Conservation (phyloP, 2,113 vertebrate species). For the Marmota monax region DNA sequence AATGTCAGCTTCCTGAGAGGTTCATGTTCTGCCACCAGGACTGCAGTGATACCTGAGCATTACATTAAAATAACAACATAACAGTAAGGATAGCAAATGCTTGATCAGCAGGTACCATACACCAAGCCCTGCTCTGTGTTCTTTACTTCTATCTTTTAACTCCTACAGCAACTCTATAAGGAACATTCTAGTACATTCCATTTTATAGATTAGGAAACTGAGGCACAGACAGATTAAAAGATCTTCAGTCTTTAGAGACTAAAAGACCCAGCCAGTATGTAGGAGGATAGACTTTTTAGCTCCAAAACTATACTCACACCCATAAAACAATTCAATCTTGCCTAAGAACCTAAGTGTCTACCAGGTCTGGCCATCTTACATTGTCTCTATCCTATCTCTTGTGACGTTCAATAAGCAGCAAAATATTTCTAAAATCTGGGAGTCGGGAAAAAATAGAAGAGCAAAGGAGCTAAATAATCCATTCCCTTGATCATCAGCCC, state of each 20-base stretch:
- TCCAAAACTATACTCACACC: neutral
- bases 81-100: neutral
- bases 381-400: neutral
- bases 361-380: neutral
- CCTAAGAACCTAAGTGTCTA: neutral
- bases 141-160: neutral
- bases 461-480: neutral
- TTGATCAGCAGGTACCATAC: neutral
- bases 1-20: neutral
- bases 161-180: neutral
- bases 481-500: neutral
- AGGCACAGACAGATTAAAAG: neutral
- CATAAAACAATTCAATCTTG: neutral
- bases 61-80: neutral
- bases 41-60: neutral
- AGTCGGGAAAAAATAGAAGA: neutral
- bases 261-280: neutral
- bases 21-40: neutral
- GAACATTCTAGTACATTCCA: neutral
- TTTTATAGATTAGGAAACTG: neutral
- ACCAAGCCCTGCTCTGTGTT: no score
- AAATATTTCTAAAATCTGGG: conserved; percentile 36
- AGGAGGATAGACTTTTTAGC: neutral
- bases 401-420: neutral
- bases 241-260: neutral